These are phyloP conservation scores for Corythucha ciliata DNA, from an alignment of 2,888 invertebrate genomes.

Conservation along the genomic window DNA sequence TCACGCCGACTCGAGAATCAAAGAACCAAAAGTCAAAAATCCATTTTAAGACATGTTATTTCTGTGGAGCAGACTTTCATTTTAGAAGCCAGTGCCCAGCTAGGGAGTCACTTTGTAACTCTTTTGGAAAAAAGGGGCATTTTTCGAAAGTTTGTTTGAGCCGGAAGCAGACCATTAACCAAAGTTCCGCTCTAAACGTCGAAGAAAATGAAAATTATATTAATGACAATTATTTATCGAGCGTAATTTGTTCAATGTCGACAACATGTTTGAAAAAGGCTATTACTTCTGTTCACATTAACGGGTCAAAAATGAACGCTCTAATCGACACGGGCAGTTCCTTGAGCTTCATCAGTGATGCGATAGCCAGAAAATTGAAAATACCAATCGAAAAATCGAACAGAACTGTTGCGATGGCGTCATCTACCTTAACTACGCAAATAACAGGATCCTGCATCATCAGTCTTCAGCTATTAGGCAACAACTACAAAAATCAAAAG, in stretches of 20 bases:
- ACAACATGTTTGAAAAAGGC: neutral
- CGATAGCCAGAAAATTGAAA: neutral
- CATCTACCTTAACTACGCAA: constrained; percentile 1
- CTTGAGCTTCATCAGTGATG: no score
- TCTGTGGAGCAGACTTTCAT: constrained; percentile 5
- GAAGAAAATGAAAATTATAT: no score
- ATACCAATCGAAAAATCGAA: constrained; percentile 1
- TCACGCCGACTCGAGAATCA: neutral
- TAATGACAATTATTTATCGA: no score
- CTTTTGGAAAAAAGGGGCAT: constrained; percentile 1
- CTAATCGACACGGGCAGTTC: constrained; percentile 14
- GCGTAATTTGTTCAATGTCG: neutral
- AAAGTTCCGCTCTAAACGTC: no score
- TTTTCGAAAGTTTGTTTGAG: neutral
- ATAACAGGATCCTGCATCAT: neutral
- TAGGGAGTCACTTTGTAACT: neutral
- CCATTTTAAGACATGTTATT: no score
- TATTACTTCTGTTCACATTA: no score
- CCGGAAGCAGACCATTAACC: no score
- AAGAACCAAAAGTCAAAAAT: no score
- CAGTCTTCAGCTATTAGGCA: neutral
- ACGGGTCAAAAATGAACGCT: no score
- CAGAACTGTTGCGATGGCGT: neutral
- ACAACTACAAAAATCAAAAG: constrained; percentile 12
- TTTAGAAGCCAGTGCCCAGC: neutral